A percentile compares a stretch with the other conserved stretches of the same genome.
phyloP scores from a whole-genome alignment of 2,888 invertebrate genomes.

The Salticus scenicus region DNA sequence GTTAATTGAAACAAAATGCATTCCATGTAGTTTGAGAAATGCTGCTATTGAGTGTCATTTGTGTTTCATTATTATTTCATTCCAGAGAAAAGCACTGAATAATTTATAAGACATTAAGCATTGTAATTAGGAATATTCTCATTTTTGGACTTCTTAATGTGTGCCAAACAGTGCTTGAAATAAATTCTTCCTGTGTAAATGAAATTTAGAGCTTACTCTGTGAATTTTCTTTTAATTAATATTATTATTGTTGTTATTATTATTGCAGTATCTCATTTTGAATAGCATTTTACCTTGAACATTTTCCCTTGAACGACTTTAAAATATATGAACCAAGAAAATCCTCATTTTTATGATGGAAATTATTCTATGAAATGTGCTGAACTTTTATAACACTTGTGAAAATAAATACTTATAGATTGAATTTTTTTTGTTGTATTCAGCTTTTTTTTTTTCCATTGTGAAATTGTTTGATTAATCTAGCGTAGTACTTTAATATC shows the following conservation, averaged over 20 bases:
- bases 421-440: neutral
- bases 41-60: neutral
- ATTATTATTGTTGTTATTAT: too few species aligned
- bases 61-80: neutral
- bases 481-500: too few species aligned
- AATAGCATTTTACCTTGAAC: neutral
- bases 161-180: slow-evolving; percentile 48
- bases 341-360: slow-evolving; percentile 31
- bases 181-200: slow-evolving; percentile 36
- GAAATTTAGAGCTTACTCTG: slow-evolving; percentile 55
- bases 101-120: too few species aligned
- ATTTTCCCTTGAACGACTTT: neutral
- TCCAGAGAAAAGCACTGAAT: neutral
- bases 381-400: slow-evolving; percentile 66
- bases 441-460: neutral
- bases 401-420: slow-evolving; percentile 64
- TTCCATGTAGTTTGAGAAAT: slow-evolving; percentile 17
- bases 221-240: slow-evolving; percentile 15
- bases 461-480: too few species aligned
- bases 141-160: too few species aligned
- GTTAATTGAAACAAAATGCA: neutral
- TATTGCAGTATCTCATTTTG: neutral
- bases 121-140: too few species aligned
- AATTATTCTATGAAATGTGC: slow-evolving; percentile 60
- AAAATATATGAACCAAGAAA: neutral